Evolutionary conservation across 2,113 vertebrate species (phyloP).

Genomic region (Actinemys pallida): DNA sequence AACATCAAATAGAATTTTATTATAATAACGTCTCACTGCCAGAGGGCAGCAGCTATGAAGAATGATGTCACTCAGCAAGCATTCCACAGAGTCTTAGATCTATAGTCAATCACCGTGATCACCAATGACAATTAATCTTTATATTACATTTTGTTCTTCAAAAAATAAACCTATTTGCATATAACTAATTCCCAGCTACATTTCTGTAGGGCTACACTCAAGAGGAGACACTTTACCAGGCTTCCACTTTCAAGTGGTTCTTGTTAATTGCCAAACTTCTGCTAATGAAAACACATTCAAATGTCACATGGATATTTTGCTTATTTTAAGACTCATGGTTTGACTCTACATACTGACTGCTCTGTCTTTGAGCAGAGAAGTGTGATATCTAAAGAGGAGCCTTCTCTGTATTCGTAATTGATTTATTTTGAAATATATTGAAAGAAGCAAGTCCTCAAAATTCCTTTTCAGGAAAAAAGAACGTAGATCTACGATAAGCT

Average conservation of each 20-base stretch:
- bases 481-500: accelerated
- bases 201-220: neutral
- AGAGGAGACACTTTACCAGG: neutral
- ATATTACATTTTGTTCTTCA: neutral
- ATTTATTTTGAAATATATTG: neutral
- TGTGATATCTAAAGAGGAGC: neutral
- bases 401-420: neutral
- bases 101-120: neutral
- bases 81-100: neutral
- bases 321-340: neutral
- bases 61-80: neutral
- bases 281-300: neutral
- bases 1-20: neutral
- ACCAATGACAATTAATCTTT: neutral
- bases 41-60: neutral
- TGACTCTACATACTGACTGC: neutral
- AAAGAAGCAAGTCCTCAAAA: neutral
- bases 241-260: neutral
- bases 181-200: neutral
- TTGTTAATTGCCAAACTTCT: neutral
- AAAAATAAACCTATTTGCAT: neutral
- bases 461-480: neutral
- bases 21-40: neutral
- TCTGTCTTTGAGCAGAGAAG: neutral
- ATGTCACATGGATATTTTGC: neutral